Percentiles rank a stretch among this genome's conserved stretches.
These are phyloP conservation scores for Lagria hirta DNA, from an alignment of 2,888 invertebrate species.

Conservation along the genomic window DNA sequence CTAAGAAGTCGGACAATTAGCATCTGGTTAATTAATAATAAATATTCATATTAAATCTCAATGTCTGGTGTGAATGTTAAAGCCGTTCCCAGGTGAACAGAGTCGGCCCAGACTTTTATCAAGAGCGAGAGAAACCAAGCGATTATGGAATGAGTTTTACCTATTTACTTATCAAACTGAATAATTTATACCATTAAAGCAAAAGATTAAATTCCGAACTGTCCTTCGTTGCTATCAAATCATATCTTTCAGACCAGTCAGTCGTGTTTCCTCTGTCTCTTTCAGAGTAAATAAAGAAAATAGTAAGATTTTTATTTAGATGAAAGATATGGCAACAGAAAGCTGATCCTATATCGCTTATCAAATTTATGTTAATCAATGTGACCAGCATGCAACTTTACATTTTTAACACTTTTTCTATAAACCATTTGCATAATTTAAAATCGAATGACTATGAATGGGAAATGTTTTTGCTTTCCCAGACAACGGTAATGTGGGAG, in stretches of 20 bases:
- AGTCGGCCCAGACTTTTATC: conserved; percentile 24
- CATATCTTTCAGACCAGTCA: conserved; percentile 50
- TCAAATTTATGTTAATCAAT: conserved; percentile 50
- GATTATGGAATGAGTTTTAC: conserved; percentile 53
- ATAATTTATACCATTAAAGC: conserved; percentile 53
- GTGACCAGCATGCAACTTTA: conserved; percentile 44
- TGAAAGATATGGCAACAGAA: conserved; percentile 44
- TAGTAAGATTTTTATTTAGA: conserved; percentile 48
- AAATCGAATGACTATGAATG: too few species aligned
- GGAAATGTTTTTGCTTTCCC: too few species aligned
- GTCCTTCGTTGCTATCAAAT: conserved; percentile 51
- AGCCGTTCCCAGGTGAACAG: conserved; percentile 36
- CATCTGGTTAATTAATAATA: conserved; percentile 20
- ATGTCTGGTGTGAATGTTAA: conserved; percentile 24
- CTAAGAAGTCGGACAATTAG: conserved; percentile 18
- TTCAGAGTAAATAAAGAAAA: conserved; percentile 32
- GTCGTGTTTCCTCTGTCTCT: conserved; percentile 42
- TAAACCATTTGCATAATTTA: conserved; percentile 19
- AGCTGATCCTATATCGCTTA: conserved; percentile 48
- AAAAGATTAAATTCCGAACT: conserved; percentile 52
- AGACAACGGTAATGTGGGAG: too few species aligned
- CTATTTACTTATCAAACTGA: conserved; percentile 51
- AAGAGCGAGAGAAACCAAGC: conserved; percentile 33
- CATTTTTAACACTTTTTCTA: conserved; percentile 42
- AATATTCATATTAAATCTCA: conserved; percentile 24